phyloP scores from a whole-genome alignment of 2,888 invertebrate genomes.

The Pilophorus perplexus region DNA sequence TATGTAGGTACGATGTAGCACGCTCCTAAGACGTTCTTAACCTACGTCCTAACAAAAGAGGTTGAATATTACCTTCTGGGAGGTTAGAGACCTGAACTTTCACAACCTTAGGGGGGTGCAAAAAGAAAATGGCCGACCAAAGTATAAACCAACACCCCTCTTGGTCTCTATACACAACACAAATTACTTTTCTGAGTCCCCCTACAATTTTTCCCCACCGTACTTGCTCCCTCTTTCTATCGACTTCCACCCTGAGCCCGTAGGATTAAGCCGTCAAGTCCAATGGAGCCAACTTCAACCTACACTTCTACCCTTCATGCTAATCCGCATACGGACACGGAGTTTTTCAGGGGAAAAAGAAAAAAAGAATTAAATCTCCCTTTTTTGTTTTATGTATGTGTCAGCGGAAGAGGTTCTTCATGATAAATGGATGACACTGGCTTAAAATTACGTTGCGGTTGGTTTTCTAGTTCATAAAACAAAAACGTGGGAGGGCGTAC shows the following conservation, averaged over 20 bases:
- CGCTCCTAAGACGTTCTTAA: too few species aligned
- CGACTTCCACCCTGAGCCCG: constrained; percentile 35
- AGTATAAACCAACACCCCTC: constrained; percentile 27
- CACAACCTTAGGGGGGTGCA: too few species aligned
- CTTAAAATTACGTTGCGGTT: constrained; percentile 10
- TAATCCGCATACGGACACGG: constrained; percentile 40
- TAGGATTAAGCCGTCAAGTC: constrained; percentile 39
- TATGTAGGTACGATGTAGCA: too few species aligned
- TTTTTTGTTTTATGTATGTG: constrained; percentile 38
- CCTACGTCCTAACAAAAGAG: too few species aligned
- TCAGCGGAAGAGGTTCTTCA: constrained; percentile 38
- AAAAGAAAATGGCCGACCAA: constrained; percentile 38
- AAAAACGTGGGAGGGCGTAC: constrained; percentile 1
- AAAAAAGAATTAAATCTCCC: constrained; percentile 25
- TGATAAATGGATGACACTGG: constrained; percentile 39
- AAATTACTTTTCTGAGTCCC: constrained; percentile 29
- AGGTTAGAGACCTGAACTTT: too few species aligned
- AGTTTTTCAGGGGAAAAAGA: constrained; percentile 18
- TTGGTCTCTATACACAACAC: constrained; percentile 20
- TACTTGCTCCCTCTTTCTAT: constrained; percentile 6
- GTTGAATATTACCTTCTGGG: too few species aligned
- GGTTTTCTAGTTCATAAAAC: constrained; percentile 2
- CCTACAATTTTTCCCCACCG: constrained; percentile 19
- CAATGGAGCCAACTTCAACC: constrained; percentile 3
- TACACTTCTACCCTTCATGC: constrained; percentile 23